phyloP scores from a whole-genome alignment of 2,797 vertebrate species.

The Tapera naevia region DNA sequence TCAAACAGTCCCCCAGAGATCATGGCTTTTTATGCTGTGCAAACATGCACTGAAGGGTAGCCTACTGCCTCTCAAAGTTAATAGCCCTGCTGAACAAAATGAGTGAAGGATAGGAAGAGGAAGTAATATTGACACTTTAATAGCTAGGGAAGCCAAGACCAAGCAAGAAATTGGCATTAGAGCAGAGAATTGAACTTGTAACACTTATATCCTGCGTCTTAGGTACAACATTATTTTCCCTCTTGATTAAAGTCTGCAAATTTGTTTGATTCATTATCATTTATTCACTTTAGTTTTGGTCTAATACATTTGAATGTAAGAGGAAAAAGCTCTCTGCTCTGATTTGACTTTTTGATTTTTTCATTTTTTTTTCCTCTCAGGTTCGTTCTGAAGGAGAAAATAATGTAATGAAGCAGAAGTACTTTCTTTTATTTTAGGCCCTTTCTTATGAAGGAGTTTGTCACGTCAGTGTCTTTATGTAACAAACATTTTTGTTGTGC shows the following conservation, averaged over 20 bases:
- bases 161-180: not conserved
- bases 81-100: not conserved
- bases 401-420: not conserved
- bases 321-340: not conserved
- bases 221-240: not conserved
- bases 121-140: not conserved
- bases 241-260: not conserved
- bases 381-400: not conserved
- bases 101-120: not conserved
- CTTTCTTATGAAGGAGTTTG: not conserved
- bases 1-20: not conserved
- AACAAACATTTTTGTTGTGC: not conserved
- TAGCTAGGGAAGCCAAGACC: not conserved
- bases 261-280: not conserved
- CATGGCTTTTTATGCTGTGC: not conserved
- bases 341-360: not conserved
- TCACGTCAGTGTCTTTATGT: not conserved
- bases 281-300: not conserved
- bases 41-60: not conserved
- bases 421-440: not conserved
- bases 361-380: not conserved
- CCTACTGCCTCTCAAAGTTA: not conserved
- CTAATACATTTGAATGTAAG: not conserved
- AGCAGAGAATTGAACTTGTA: not conserved
- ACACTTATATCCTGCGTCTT: not conserved